Evolutionary conservation across 2,797 vertebrate genomes (phyloP).

Genomic region (Myoxocephalus aenaeus): DNA sequence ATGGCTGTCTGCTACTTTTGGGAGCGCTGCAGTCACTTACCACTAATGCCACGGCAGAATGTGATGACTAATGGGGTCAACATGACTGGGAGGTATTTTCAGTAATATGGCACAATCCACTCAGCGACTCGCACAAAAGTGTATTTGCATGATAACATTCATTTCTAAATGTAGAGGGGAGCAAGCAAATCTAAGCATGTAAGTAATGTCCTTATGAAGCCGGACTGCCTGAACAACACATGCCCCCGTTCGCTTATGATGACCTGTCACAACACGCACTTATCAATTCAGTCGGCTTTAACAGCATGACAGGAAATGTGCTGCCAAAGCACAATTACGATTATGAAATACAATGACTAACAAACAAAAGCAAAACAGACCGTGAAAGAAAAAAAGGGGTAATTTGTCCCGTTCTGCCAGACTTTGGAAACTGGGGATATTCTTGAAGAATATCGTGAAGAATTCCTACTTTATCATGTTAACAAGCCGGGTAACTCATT

Average conservation of each 20-base stretch:
- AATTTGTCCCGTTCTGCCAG: too few species aligned
- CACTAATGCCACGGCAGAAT: conserved; percentile 35
- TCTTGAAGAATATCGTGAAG: too few species aligned
- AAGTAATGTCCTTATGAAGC: neutral
- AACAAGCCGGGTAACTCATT: too few species aligned
- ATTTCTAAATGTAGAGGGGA: conserved; percentile 2
- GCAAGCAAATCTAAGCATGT: neutral
- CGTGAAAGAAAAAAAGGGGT: too few species aligned
- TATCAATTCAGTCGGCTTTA: too few species aligned
- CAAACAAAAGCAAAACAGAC: too few species aligned
- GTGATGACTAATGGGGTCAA: conserved; percentile 56
- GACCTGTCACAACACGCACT: neutral
- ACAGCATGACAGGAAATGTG: too few species aligned
- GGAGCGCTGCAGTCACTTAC: conserved; percentile 49
- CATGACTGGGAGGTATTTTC: conserved; percentile 42
- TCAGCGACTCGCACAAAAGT: neutral
- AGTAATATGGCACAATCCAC: conserved; percentile 2
- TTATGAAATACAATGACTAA: too few species aligned
- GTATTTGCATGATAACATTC: neutral
- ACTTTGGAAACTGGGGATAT: too few species aligned
- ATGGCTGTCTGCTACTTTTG: conserved; percentile 46
- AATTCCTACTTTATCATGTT: neutral
- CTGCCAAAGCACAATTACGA: too few species aligned
- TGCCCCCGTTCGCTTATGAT: neutral
- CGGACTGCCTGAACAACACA: neutral